Conservation (phyloP, 2,888 invertebrate species). For the Apamea crenata region DNA sequence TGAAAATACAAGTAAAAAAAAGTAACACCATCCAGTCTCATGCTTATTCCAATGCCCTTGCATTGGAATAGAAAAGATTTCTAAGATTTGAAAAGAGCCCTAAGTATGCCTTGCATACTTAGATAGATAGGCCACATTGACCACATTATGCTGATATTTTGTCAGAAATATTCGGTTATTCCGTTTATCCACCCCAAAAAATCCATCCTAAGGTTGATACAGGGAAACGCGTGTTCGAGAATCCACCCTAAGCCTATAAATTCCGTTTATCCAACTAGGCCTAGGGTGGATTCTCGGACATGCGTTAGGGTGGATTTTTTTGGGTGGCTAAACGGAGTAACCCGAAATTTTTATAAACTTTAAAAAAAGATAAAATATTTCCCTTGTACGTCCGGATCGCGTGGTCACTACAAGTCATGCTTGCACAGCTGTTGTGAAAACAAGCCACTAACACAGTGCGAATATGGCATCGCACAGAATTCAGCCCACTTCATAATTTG, state of each 20-base stretch:
- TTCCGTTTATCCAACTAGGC: too few relatives aligned
- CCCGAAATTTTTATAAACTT: background rate
- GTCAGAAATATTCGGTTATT: background rate
- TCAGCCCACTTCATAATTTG: conserved; percentile 64
- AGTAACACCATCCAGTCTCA: background rate
- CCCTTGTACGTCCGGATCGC: background rate
- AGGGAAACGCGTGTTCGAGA: too few relatives aligned
- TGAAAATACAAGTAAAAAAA: background rate
- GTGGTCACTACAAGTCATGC: conserved; percentile 50
- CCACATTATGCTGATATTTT: background rate
- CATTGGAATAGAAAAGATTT: too few relatives aligned
- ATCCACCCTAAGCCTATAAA: too few relatives aligned
- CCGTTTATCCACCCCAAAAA: too few relatives aligned
- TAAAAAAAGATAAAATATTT: background rate
- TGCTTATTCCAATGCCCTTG: too few relatives aligned
- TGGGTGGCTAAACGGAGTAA: background rate
- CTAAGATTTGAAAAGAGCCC: too few relatives aligned
- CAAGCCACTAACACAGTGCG: conserved; percentile 54
- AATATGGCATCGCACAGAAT: conserved; percentile 57
- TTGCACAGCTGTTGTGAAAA: conserved; percentile 58
- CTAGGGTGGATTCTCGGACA: too few relatives aligned
- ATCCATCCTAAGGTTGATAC: too few relatives aligned
- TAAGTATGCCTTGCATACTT: too few relatives aligned
- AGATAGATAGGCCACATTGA: background rate
- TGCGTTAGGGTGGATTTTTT: background rate